phyloP scores from a whole-genome alignment of 2,113 vertebrate genomes.

The Dinomys branickii region DNA sequence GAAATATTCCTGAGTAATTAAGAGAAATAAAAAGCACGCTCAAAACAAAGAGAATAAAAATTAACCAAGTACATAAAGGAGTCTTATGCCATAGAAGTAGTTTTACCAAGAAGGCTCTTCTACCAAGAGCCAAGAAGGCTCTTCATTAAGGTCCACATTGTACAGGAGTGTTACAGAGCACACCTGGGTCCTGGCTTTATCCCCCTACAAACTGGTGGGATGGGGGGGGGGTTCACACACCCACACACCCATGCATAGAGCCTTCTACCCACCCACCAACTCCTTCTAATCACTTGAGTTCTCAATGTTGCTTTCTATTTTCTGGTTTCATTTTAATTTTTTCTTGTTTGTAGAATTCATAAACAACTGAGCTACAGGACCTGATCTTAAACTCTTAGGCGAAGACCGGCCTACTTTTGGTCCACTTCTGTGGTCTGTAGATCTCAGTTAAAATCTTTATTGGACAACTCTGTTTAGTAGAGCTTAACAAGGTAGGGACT shows the following conservation, averaged over 20 bases:
- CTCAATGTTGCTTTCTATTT: neutral
- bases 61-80: neutral
- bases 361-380: neutral
- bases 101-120: neutral
- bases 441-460: neutral
- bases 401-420: neutral
- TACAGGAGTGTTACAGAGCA: neutral
- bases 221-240: rapidly evolving
- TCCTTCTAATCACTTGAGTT: neutral
- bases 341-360: neutral
- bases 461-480: neutral
- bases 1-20: neutral
- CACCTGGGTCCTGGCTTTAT: neutral
- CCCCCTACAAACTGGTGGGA: neutral
- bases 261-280: neutral
- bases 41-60: neutral
- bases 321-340: constrained; percentile 38
- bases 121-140: neutral
- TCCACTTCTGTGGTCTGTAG: neutral
- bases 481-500: neutral
- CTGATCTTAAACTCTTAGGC: neutral
- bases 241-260: neutral
- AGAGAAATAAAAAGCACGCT: neutral
- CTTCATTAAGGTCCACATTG: neutral
- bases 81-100: neutral